Base-by-base conservation (phyloP, 2,888 invertebrate genomes). In the Dioctria rufipes region DNA sequence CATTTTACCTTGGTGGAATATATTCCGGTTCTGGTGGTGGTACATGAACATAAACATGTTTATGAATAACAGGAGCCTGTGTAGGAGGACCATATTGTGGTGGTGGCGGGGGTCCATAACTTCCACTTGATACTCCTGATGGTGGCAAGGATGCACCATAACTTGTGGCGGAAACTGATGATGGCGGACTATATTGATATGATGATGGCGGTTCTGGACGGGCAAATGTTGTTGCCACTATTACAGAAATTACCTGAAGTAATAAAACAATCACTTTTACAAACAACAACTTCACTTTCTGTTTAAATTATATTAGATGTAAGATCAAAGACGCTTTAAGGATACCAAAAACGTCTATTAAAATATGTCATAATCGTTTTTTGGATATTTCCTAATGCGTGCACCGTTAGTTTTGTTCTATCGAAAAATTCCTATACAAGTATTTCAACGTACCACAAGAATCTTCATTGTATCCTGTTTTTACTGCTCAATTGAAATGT, bases 41-140 rank as follows among this genome's bases (percentile, higher is more conserved):
- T 25, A 96, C 95, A 88, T 96, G 96, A 25, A 96, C 96, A 90
- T 96, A 96, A 11, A 96, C 96, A 87, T 96, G 96, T 87, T 96
- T 96, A 89, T 96, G 96, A 77, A 96, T 93, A 60, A 95, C 93
- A 80, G 95, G 94, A 81, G 93, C 93, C 86, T 93, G 93, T 83
- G 91, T 90, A 1, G 95, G 94, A 5, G 94, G 92, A 25, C 94
- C 94, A 85, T 94, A 94, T 40, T 69, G 69, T 8, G 91, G 89
- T 6, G 93, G 92, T 6, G 93, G 92, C 25, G 25, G 25, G 39
- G 92, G 91, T 63, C 92, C 91, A 86, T 93, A 93, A 80, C 86
- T 85, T 40, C 86, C 85, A 79, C 87, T 86, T 49, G 87, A 86
- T 9, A 65, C 13, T 39, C 25, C 51, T n/a, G 80, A 40, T 63